phyloP scores from a whole-genome alignment of 2,797 vertebrate species.

The Glyptemys insculpta region DNA sequence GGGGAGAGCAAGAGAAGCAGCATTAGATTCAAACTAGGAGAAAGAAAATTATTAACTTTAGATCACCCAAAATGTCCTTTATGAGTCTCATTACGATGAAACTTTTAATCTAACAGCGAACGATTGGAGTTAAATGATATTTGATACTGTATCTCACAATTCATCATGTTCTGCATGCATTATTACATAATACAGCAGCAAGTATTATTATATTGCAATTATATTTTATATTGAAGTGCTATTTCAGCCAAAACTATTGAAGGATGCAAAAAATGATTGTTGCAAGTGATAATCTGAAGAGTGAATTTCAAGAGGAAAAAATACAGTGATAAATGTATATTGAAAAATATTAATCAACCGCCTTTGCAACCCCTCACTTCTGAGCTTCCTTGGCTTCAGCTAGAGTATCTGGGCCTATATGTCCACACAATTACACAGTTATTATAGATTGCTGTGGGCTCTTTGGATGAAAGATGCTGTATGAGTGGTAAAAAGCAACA shows the following conservation, averaged over 20 bases:
- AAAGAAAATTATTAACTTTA: slow-evolving; percentile 18
- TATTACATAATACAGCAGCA: neutral
- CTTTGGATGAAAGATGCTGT: slow-evolving; percentile 14
- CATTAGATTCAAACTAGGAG: neutral
- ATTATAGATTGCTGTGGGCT: neutral
- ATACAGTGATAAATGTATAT: neutral
- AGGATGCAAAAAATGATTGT: slow-evolving; percentile 33
- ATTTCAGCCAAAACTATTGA: slow-evolving; percentile 58
- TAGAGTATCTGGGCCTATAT: neutral
- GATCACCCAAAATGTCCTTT: neutral
- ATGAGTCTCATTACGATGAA: slow-evolving; percentile 10
- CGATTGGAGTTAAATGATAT: slow-evolving; percentile 22
- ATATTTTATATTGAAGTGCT: slow-evolving; percentile 42
- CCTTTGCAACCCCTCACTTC: neutral
- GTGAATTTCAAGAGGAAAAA: neutral
- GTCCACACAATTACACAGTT: neutral
- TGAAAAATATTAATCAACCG: neutral
- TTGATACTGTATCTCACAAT: slow-evolving; percentile 39
- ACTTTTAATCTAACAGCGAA: slow-evolving; percentile 52
- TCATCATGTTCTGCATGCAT: slow-evolving; percentile 30
- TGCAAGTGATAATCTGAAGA: neutral
- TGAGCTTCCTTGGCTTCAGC: neutral
- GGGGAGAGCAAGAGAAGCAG: neutral
- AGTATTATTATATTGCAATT: slow-evolving; percentile 57
- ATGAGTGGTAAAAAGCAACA: neutral